Evolutionary conservation across 1,140 invertebrate species (phyloP), one percentile per base, ranked within the genome.

Genomic region (Drosophila parvula): DNA sequence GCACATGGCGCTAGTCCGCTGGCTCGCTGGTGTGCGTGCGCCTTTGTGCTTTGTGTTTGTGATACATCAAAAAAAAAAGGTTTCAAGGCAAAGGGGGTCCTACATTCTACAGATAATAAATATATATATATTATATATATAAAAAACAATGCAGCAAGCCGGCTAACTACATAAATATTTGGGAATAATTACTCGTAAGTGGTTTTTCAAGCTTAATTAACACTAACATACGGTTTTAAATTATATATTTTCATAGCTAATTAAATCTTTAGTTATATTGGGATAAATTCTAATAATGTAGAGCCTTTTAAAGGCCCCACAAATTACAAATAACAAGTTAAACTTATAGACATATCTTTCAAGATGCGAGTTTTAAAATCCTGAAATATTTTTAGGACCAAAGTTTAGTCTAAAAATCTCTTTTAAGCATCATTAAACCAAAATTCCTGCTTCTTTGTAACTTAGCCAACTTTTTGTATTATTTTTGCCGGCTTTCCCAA

Each of bases 1-100:
- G 71, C 50, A 71, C 65, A 67, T 67, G 64, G 64, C 61, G 28
- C 18, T 38, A 7, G 34, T 53, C 22, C 18, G 36, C 48, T 22
- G 16, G 4, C 43, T 30, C n/a, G 30, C 41, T 50, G n/a, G 44
- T 75, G 45, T 78, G 45, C 40, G 74, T 58, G 45, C 30, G 38
- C 45, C 56, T 53, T 41, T 55, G 41, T 55, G 50, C 41, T 51
- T 60, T 51, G 65, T 69, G 40, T 47, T 77, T 77, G 64, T 68
- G 44, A 63, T 60, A 68, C 51, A n/a, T 38, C 22, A 22, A 51
- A 36, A 58, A 22, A 51, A 36, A 58, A 43, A 18, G 63, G 63
- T 65, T 65, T 60, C 58, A 53, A 55, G 16, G 41, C 40, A 41
- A n/a, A 11, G 6, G 32, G 38, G 55, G 32, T 58, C 44, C 34